A percentile compares a stretch with the other conserved stretches of the same genome.
Conservation (phyloP, 2,797 vertebrate genomes). For the Acipenser oxyrinchus region DNA sequence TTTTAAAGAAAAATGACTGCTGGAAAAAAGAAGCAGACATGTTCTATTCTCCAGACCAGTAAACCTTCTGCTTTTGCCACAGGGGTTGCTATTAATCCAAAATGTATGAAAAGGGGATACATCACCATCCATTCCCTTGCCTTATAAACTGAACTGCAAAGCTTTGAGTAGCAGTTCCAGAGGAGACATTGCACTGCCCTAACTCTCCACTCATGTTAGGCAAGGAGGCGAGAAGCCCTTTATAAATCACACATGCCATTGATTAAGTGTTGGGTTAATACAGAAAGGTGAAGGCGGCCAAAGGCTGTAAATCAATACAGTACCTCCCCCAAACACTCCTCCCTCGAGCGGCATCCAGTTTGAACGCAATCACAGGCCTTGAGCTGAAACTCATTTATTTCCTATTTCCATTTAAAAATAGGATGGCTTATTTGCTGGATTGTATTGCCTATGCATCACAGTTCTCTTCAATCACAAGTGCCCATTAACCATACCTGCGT, state of each 20-base stretch:
- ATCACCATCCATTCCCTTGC: too few species aligned
- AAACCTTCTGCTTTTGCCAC: too few species aligned
- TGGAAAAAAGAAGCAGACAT: too few species aligned
- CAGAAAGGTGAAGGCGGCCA: not conserved
- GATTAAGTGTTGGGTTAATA: not conserved
- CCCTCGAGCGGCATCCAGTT: not conserved
- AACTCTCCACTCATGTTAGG: too few species aligned
- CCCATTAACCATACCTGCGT: not conserved
- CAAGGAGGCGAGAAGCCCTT: too few species aligned
- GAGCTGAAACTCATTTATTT: constrained; percentile 16
- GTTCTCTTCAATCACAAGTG: not conserved
- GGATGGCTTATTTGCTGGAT: constrained; percentile 16
- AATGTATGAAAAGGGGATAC: too few species aligned
- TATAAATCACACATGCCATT: not conserved
- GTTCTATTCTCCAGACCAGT: too few species aligned
- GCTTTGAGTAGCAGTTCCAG: too few species aligned
- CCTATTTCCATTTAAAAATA: constrained; percentile 28
- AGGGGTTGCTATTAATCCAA: too few species aligned
- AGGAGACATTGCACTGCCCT: too few species aligned
- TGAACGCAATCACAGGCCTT: constrained; percentile 2
- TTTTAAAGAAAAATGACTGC: too few species aligned
- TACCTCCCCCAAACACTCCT: not conserved
- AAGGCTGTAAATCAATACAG: not conserved
- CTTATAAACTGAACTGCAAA: too few species aligned
- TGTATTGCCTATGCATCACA: not conserved